A percentile compares a stretch with the other conserved stretches of the same genome.
Evolutionary conservation across 1,140 invertebrate genomes (phyloP).

Genomic region (Bombus superbus): DNA sequence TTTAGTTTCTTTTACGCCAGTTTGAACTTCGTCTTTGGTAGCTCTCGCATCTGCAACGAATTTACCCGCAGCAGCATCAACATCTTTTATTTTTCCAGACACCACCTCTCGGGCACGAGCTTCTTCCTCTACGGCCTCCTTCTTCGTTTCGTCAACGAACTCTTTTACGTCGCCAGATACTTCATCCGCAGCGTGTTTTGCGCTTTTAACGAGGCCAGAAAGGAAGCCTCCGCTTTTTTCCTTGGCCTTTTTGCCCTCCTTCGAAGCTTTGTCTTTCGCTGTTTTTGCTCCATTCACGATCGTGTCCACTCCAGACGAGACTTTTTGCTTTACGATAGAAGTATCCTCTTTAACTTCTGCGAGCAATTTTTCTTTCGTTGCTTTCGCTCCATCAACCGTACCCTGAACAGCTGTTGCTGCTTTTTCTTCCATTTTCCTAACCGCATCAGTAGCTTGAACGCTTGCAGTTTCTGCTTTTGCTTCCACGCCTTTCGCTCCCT

Average conservation of each 20-base stretch:
- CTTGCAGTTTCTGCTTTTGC: neutral
- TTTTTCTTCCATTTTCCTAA: neutral
- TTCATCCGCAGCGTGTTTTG: constrained; percentile 72
- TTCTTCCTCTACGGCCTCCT: constrained; percentile 62
- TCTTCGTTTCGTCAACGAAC: constrained; percentile 66
- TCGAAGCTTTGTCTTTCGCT: constrained; percentile 41
- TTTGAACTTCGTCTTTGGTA: constrained; percentile 54
- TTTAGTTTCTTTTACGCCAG: constrained; percentile 34
- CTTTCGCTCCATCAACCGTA: constrained; percentile 13
- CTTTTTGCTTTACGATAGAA: constrained; percentile 2
- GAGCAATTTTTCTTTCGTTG: neutral
- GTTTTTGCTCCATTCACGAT: constrained; percentile 5
- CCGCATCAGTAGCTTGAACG: constrained; percentile 25
- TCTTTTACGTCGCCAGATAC: constrained; percentile 74
- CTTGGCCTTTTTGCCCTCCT: constrained; percentile 59
- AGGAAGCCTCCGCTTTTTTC: constrained; percentile 57
- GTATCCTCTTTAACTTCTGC: constrained; percentile 40
- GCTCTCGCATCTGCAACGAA: constrained; percentile 42
- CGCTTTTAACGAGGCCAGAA: constrained; percentile 64
- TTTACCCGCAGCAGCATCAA: constrained; percentile 15
- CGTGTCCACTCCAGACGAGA: neutral
- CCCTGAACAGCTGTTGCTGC: constrained; percentile 24
- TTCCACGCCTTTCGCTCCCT: neutral
- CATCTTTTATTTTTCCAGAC: constrained; percentile 53
- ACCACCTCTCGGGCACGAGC: constrained; percentile 42